A percentile compares a stretch with the other conserved stretches of the same genome.
These are phyloP conservation scores for Enteromius unitaeniatus DNA, from an alignment of 2,797 vertebrate genomes.

Conservation along the genomic window DNA sequence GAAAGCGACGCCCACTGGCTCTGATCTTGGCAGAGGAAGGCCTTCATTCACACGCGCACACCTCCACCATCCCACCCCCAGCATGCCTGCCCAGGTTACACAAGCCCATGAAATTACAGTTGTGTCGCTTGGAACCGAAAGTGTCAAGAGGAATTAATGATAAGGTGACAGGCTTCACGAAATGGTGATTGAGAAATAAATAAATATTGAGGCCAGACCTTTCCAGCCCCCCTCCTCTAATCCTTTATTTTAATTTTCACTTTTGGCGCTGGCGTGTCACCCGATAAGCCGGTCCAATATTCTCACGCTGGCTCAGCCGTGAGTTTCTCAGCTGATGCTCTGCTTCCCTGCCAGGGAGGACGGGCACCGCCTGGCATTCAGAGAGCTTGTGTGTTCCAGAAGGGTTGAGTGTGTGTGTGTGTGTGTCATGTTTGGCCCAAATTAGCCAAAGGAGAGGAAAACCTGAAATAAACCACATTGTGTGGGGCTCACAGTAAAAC, in stretches of 20 bases:
- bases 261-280: slow-evolving; percentile 69
- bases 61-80: slow-evolving; percentile 21
- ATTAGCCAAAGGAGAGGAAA: background rate
- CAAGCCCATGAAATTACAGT: slow-evolving; percentile 76
- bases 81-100: slow-evolving; percentile 55
- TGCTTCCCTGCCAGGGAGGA: slow-evolving; percentile 53
- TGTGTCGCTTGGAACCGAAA: slow-evolving; percentile 70
- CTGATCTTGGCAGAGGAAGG: slow-evolving; percentile 43
- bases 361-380: slow-evolving; percentile 49
- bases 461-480: background rate
- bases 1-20: slow-evolving; percentile 14
- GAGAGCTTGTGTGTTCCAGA: slow-evolving; percentile 29
- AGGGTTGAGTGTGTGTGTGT: slow-evolving; percentile 6
- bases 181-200: slow-evolving; percentile 69
- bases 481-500: background rate
- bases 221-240: slow-evolving; percentile 50
- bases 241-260: slow-evolving; percentile 73
- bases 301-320: slow-evolving; percentile 69
- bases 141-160: slow-evolving; percentile 69
- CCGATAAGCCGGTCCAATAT: slow-evolving; percentile 75
- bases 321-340: slow-evolving; percentile 65
- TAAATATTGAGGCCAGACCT: slow-evolving; percentile 55
- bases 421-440: slow-evolving; percentile 1
- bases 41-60: slow-evolving; percentile 32
- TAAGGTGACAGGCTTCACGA: slow-evolving; percentile 71